Base-by-base conservation (phyloP, 2,113 vertebrate species). In the Mustela nigripes region DNA sequence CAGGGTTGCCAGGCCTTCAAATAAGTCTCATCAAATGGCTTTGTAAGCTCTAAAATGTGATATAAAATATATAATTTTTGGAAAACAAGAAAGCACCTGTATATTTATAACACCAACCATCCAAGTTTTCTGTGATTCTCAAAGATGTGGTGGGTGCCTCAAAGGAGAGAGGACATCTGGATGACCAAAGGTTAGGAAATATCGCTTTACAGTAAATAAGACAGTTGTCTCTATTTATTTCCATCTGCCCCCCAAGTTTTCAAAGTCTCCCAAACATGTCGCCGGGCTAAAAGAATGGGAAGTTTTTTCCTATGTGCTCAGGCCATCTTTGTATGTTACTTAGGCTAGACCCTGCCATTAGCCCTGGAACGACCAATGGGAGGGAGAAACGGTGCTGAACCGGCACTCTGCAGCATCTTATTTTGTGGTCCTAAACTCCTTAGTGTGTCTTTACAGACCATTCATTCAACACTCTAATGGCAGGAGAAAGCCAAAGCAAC, bases 61-160 rank as follows among this genome's bases (percentile, higher is more conserved):
- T 58, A 82, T 69, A 89, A 91, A 93, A 90, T 73, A 90, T 73
- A 71, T 12, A 65, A 74, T 74, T 90, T 14, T 91, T 87, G 93
- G 56, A 53, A 67, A 67, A 62, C 10, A 15, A 71, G 28, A 91
- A 83, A 11, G 10, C 26, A 33, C 39, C n/a, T 33, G 33, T 53
- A 19, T 24, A 48, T 78, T 73, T 82, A 36, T 73, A 60, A 78
- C 50, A 36, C 53, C 18, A 73, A 26, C 9, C 26, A 12, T 85
- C 74, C 53, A 36, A 73, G 45, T 63, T 24, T 21, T 42, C 36
- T 82, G 42, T 36, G 24, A 58, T 92, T 50, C 92, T 91, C 50
- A 56, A 69, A 56, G 60, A 5, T 24, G 31, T 53, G 33, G 31
- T 26, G 6, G 24, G 45, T 19, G 14, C 48, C 4, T 36, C 9